A percentile compares a stretch with the other conserved stretches of the same genome.
Evolutionary conservation across 2,888 invertebrate genomes (phyloP).

Genomic region (Campopleginae sp.): DNA sequence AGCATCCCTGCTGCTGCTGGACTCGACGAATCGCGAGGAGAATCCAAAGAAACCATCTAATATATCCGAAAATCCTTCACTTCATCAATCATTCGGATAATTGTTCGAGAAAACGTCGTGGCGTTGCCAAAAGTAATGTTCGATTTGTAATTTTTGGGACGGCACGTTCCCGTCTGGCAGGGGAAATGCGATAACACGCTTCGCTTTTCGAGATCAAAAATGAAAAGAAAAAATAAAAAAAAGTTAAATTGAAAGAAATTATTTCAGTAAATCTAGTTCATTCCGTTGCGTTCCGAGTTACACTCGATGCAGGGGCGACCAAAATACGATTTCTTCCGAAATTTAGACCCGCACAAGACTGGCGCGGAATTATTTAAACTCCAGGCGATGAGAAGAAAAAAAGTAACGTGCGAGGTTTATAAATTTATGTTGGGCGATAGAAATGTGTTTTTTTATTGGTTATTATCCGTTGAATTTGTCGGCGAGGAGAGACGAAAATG

Average conservation of each 20-base stretch:
- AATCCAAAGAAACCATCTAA: slow-evolving; percentile 51
- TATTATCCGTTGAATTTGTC: slow-evolving; percentile 36
- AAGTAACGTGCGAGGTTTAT: not conserved
- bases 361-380: not conserved
- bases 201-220: not conserved
- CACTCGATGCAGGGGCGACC: not conserved
- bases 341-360: not conserved
- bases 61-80: slow-evolving; percentile 33
- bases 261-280: not conserved
- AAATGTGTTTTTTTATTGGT: slow-evolving; percentile 24
- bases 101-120: slow-evolving; percentile 54
- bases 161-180: not conserved
- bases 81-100: slow-evolving; percentile 57
- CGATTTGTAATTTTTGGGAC: not conserved
- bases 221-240: not conserved
- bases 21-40: slow-evolving; percentile 22
- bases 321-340: not conserved
- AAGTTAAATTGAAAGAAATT: not conserved
- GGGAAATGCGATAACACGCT: not conserved
- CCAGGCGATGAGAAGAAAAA: not conserved
- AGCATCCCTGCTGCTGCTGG: not conserved
- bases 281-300: not conserved
- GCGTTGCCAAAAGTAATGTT: not conserved
- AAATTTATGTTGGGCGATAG: not conserved
- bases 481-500: slow-evolving; percentile 54